phyloP scores from a whole-genome alignment of 2,113 vertebrate genomes.

The cattle (Bos taurus) region ARS-UCD2.0 NC_037343.1:6537001-6537500 shows the following conservation, averaged over 20 bases:
- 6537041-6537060: not conserved
- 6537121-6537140: not conserved
- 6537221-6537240: not conserved
- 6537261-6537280: not conserved
- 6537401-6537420: not conserved
- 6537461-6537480: slow-evolving; percentile 1
- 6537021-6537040: not conserved
- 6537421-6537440: not conserved
- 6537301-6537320: not conserved
- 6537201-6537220: not conserved
- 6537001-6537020: not conserved
- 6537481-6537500: not conserved
- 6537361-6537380: not conserved
- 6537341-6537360: not conserved
- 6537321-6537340: not conserved
- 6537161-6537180: not conserved
- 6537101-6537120: not conserved
- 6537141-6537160: not conserved
- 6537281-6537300: not conserved
- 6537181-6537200: not conserved
- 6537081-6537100: not conserved
- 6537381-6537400: not conserved
- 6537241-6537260: not conserved
- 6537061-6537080: not conserved
- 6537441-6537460: not conserved